These are phyloP conservation scores for Eumaeus atala DNA, from an alignment of 1,140 invertebrate genomes.

Conservation along the genomic window DNA sequence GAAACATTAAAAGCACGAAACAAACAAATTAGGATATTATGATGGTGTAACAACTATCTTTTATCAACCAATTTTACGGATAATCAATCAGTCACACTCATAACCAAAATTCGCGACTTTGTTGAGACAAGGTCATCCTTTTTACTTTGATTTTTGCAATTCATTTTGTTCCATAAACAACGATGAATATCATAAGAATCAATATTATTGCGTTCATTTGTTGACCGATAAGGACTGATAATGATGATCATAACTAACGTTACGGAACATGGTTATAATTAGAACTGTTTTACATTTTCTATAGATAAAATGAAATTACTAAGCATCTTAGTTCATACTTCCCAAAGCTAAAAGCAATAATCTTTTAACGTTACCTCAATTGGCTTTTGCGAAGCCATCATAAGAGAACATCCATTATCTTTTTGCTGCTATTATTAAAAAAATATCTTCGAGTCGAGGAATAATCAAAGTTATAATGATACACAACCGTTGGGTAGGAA, in stretches of 20 bases:
- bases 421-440: conserved; percentile 1
- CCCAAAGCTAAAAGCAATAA: conserved; percentile 1
- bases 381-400: not conserved
- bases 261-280: not conserved
- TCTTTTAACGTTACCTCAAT: not conserved
- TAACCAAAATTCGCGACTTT: not conserved
- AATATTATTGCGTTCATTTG: too few relatives aligned
- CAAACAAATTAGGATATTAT: not conserved
- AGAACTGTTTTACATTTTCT: not conserved
- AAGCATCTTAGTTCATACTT: not conserved
- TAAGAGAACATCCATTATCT: conserved; percentile 2
- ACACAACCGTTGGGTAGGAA: too few relatives aligned
- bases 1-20: not conserved
- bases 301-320: not conserved
- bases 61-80: conserved; percentile 4
- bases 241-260: too few relatives aligned
- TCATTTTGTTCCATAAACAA: too few relatives aligned
- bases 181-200: not conserved
- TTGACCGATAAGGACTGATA: too few relatives aligned
- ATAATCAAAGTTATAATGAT: too few relatives aligned
- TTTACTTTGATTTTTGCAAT: too few relatives aligned
- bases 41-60: not conserved
- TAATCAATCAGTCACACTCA: conserved; percentile 2
- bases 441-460: not conserved
- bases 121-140: not conserved